Evolutionary conservation across 1,140 invertebrate species (phyloP).

Genomic region (Drosophila pallidifrons): DNA sequence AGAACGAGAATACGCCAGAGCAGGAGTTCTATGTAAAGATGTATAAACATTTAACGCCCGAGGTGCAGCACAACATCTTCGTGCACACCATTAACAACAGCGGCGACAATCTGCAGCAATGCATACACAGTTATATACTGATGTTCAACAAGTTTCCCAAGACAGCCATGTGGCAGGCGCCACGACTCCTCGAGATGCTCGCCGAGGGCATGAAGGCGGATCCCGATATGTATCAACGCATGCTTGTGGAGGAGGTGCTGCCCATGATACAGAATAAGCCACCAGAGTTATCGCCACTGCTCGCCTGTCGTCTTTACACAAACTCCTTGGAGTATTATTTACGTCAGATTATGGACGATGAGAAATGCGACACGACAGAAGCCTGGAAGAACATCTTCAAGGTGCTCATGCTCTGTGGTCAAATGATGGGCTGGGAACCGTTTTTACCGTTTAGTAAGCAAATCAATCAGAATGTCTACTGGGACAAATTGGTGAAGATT

Average conservation of each 20-base stretch:
- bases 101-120: constrained; percentile 95
- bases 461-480: constrained; percentile 89
- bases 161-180: constrained; percentile 90
- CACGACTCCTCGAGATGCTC: constrained; percentile 77
- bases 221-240: constrained; percentile 73
- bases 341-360: constrained; percentile 83
- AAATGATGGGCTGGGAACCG: constrained; percentile 92
- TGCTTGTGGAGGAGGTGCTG: constrained; percentile 81
- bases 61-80: constrained; percentile 91
- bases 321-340: constrained; percentile 81
- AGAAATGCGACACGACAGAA: constrained; percentile 89
- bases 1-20: constrained; percentile 80
- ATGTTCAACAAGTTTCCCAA: constrained; percentile 93
- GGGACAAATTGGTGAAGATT: constrained; percentile 88
- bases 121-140: constrained; percentile 91
- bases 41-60: constrained; percentile 89
- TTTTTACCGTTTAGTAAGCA: constrained; percentile 86
- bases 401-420: constrained; percentile 90
- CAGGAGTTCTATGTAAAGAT: constrained; percentile 87
- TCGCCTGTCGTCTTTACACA: constrained; percentile 76
- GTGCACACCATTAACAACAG: constrained; percentile 93
- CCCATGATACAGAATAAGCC: constrained; percentile 81
- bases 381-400: constrained; percentile 93
- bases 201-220: constrained; percentile 76
- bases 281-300: constrained; percentile 65